Evolutionary conservation across 1,140 invertebrate species (phyloP), one percentile per base, ranked within the genome.

Genomic region (Nasonia longicornis): DNA sequence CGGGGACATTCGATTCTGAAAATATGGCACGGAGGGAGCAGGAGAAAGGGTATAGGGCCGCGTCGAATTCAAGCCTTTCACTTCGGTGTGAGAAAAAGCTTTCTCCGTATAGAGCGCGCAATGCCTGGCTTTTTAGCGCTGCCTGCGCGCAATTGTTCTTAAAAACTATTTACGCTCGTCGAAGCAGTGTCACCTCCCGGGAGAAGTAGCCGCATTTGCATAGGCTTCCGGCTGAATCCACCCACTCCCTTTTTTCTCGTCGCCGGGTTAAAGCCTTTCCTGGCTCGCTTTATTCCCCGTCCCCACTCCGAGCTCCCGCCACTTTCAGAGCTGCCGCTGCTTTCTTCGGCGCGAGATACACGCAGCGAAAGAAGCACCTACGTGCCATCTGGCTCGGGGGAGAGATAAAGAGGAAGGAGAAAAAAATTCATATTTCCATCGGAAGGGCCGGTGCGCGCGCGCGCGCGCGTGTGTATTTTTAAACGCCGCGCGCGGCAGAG

Each of bases 391-490:
- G 86, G 86, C 83, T 83, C 79, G 77, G 79, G 84, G 82, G 82
- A 84, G 82, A 87, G 86, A 87, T 86, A 87, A 86, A 87, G 86
- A 87, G 84, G 48, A n/a, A 58, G 52, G 16, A 35, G 35, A 38
- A 58, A 72, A 67, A 81, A 77, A 72, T 77, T 87, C 88, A 89
- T 89, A 89, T 89, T 89, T 89, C 85, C 86, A 89, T 87, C 86
- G 84, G 86, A 88, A 88, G 88, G 87, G 87, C 86, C 87, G 80
- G 79, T 84, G 69, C 76, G 52, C 75, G 52, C 79, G 35, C 35
- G 26, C 58, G 85, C 64, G 12, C 63, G 35, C 48, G 42, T 35
- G 69, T 81, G 77, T 87, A 87, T 87, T 87, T 87, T 87, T 85
- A 86, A 85, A 85, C 84, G 38, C 38, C 52, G 52, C 52, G 20